Conservation (phyloP, 1,140 invertebrate genomes). For the Glossosoma conforme region DNA sequence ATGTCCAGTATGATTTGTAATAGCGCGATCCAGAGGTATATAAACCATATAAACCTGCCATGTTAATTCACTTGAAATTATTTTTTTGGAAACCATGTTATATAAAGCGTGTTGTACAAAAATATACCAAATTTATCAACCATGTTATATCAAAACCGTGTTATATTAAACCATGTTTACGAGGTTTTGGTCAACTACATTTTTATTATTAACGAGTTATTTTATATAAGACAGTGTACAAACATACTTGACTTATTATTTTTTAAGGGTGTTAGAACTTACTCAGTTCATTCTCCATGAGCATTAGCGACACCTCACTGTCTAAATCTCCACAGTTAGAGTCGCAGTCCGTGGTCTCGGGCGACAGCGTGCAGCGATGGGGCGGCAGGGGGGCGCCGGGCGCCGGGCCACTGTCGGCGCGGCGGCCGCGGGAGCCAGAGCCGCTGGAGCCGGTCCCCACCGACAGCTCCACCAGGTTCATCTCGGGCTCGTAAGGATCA, state of each 20-base stretch:
- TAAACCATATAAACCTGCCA: no score
- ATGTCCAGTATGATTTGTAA: no score
- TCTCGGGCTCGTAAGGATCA: slow-evolving; percentile 54
- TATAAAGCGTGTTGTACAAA: no score
- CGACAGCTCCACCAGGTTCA: slow-evolving; percentile 59
- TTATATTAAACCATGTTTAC: not conserved
- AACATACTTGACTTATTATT: no score
- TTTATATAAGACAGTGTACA: not conserved
- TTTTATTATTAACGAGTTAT: not conserved
- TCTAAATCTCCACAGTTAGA: slow-evolving; percentile 81
- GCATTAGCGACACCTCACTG: slow-evolving; percentile 69
- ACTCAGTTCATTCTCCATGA: slow-evolving; percentile 63
- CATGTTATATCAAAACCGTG: not conserved
- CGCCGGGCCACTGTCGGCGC: not conserved
- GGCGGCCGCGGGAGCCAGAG: slow-evolving; percentile 40
- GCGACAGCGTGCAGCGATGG: slow-evolving; percentile 74
- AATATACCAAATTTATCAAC: not conserved
- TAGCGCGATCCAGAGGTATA: no score
- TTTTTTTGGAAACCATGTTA: no score
- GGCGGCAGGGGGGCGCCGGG: not conserved
- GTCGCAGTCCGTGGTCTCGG: slow-evolving; percentile 94
- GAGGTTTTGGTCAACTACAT: not conserved
- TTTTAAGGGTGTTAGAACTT: no score
- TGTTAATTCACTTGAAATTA: not conserved
- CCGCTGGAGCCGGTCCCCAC: slow-evolving; percentile 65